Evolutionary conservation across 1,140 invertebrate species (phyloP), one percentile per base, ranked within the genome.

Genomic region (Ctenoplectra terminalis): DNA sequence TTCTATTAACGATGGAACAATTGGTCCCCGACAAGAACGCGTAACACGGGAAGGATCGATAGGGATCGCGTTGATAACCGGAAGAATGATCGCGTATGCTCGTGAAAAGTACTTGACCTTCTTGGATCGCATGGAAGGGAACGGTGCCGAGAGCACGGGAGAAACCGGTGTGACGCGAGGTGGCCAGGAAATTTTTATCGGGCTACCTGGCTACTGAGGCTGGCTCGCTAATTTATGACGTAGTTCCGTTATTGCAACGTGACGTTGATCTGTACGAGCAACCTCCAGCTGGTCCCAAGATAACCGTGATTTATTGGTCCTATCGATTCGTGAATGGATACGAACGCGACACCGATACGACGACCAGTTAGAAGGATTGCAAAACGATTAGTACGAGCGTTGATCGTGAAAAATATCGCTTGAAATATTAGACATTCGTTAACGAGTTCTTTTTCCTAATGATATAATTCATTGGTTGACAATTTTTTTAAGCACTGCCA

Each of bases 191-290:
- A 75, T 75, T 81, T 75, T 81, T 74, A 48, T 75, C 71, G 40
- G 26, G 20, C 72, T 60, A 81, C 50, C 71, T 56, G 71, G 48
- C 29, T 11, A n/a, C 40, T 20, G 48, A 23, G n/a, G 29, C 20
- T 20, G 70, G 34, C 61, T 81, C n/a, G 72, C 11, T 73, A 75
- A 81, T 81, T 75, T 75, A 81, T 81, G 79, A 75, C 71, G 79
- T 67, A 67, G 79, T 81, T 75, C 79, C 71, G 79, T 75, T 81
- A 81, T 67, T 73, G 77, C 70, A 80, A 73, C 77, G 77, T 73
- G 69, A 80, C 69, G 69, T 73, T 80, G 77, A 80, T 74, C 40
- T 70, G 70, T 15, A 17, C 60, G n/a, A 37, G 50, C 13, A 66
- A 60, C 50, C 37, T 54, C 34, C 70, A 46, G 37, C 34, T 40